A percentile compares a stretch with the other conserved stretches of the same genome.
These are phyloP conservation scores for Eptesicus fuscus DNA, from an alignment of 2,113 vertebrate species.

Conservation along the genomic window DNA sequence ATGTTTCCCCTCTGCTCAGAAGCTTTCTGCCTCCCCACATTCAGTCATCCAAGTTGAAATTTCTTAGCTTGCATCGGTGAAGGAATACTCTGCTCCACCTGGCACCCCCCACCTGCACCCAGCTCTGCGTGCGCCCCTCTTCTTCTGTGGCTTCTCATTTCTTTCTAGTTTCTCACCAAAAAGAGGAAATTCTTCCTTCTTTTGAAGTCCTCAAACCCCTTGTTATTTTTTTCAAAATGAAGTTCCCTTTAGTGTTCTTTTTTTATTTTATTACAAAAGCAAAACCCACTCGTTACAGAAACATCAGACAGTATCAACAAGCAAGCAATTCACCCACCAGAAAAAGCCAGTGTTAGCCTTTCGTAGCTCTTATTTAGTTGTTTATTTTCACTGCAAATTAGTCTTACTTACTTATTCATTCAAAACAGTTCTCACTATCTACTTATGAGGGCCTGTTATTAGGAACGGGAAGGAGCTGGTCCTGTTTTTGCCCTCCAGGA, in stretches of 20 bases:
- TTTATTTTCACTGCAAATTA: neutral
- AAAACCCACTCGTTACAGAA: neutral
- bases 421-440: neutral
- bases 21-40: neutral
- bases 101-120: neutral
- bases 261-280: neutral
- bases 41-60: neutral
- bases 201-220: neutral
- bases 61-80: neutral
- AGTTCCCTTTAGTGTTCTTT: neutral
- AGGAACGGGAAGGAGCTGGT: neutral
- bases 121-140: neutral
- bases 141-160: neutral
- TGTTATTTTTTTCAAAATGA: neutral
- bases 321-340: neutral
- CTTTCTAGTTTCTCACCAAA: neutral
- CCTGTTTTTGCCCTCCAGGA: neutral
- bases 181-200: neutral
- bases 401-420: neutral
- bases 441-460: neutral
- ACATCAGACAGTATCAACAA: slow-evolving; percentile 11
- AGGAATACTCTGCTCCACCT: neutral
- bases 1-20: neutral
- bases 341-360: neutral
- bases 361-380: neutral